Evolutionary conservation across 1,140 invertebrate species (phyloP).

Genomic region (Vollenhovia emeryi): DNA sequence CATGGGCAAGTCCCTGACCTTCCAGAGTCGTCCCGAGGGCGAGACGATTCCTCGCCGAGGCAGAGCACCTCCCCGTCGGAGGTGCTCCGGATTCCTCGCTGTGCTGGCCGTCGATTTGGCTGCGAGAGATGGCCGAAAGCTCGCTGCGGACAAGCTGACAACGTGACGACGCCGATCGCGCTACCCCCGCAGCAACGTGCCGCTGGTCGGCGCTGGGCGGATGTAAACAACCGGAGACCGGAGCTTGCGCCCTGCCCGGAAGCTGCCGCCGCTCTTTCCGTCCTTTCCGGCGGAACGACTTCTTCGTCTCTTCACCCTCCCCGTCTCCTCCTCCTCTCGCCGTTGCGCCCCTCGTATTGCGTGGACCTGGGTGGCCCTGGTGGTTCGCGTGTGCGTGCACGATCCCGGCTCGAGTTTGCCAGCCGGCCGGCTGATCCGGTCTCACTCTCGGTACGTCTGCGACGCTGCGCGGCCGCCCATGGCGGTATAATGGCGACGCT

Average conservation of each 20-base stretch:
- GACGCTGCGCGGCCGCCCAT: conserved; percentile 62
- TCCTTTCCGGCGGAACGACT: conserved; percentile 49
- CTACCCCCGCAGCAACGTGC: conserved; percentile 60
- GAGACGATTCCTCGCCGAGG: neutral
- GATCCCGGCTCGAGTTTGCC: neutral
- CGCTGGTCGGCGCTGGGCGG: conserved; percentile 55
- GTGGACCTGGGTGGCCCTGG: neutral
- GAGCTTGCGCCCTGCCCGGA: conserved; percentile 70
- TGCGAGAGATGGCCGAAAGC: neutral
- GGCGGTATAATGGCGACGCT: conserved; percentile 76
- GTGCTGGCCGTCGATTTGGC: neutral
- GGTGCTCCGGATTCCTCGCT: neutral
- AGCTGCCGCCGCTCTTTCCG: conserved; percentile 64
- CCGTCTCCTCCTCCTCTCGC: neutral
- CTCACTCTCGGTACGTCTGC: conserved; percentile 34
- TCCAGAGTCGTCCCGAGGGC: neutral
- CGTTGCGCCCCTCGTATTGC: neutral
- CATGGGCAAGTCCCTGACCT: conserved; percentile 49
- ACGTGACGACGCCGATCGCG: neutral
- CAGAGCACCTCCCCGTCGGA: neutral
- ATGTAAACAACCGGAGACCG: conserved; percentile 71
- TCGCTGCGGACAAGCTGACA: too few relatives aligned
- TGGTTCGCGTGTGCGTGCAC: conserved; percentile 29
- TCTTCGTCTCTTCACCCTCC: conserved; percentile 14
- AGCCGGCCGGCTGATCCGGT: conserved; percentile 36